A percentile compares a stretch with the other conserved stretches of the same genome.
Evolutionary conservation across 2,797 vertebrate genomes (phyloP).

Genomic region (Prunella strophiata): DNA sequence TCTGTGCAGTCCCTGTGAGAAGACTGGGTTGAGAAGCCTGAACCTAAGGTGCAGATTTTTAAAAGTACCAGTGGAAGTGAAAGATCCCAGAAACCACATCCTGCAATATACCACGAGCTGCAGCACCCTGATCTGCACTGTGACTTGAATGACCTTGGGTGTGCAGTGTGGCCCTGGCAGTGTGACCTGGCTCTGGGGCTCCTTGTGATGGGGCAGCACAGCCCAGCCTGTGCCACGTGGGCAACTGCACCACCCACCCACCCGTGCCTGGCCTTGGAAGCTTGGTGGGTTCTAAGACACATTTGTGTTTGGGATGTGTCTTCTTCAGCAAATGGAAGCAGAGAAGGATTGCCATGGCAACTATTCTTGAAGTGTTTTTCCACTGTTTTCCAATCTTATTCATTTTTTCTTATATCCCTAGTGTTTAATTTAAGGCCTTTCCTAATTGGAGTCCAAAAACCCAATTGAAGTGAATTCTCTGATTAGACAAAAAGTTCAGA

Average conservation of each 20-base stretch:
- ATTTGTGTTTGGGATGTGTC: neutral
- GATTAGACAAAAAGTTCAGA: neutral
- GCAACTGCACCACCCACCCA: neutral
- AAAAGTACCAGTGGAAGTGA: neutral
- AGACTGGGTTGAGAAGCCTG: neutral
- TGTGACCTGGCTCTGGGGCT: neutral
- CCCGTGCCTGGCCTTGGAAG: fast-evolving
- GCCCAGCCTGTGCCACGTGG: neutral
- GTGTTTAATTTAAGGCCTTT: constrained; percentile 15
- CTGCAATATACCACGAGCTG: neutral
- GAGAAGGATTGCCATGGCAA: constrained; percentile 16
- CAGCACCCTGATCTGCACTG: neutral
- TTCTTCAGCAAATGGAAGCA: neutral
- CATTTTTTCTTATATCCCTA: neutral
- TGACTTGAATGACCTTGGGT: fast-evolving
- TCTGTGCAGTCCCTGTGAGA: neutral
- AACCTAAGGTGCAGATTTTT: neutral
- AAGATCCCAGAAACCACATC: neutral
- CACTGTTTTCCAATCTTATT: neutral
- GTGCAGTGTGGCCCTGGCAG: neutral
- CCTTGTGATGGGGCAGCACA: neutral
- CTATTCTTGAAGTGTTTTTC: neutral
- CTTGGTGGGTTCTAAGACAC: neutral
- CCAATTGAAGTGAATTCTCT: neutral
- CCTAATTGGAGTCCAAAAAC: constrained; percentile 13